phyloP scores from a whole-genome alignment of 2,113 vertebrate genomes.

The Nannobrachium achirus region DNA sequence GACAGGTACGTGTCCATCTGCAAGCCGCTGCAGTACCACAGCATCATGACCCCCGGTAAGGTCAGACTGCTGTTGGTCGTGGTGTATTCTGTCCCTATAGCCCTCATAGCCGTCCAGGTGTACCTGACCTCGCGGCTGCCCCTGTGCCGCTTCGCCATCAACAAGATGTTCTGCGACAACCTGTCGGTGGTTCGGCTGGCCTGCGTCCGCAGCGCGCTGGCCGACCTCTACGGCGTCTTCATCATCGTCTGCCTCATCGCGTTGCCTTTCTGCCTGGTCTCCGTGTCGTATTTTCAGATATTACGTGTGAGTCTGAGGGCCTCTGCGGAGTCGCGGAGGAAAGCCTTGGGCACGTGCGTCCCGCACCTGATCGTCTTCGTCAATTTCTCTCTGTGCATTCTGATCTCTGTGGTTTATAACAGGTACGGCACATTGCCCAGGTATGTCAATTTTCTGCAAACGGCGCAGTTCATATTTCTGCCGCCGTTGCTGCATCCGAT shows the following conservation, averaged over 20 bases:
- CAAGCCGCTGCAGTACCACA: slow-evolving; percentile 67
- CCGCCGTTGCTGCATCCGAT: slow-evolving; percentile 62
- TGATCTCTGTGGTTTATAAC: slow-evolving; percentile 67
- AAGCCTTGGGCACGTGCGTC: slow-evolving; percentile 58
- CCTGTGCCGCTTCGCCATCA: slow-evolving; percentile 45
- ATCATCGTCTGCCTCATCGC: slow-evolving; percentile 30
- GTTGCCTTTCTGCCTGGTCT: slow-evolving; percentile 51
- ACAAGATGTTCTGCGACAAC: slow-evolving; percentile 70
- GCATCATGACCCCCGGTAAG: slow-evolving; percentile 44
- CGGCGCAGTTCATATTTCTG: slow-evolving; percentile 51
- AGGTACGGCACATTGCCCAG: slow-evolving; percentile 27
- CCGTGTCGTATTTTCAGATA: slow-evolving; percentile 60
- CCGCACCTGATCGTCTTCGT: slow-evolving; percentile 64
- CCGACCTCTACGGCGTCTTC: slow-evolving; percentile 50
- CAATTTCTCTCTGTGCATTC: slow-evolving; percentile 53
- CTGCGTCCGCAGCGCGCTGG: slow-evolving; percentile 43
- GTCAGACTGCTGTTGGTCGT: slow-evolving; percentile 44
- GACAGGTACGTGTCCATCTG: slow-evolving; percentile 75
- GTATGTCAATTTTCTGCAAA: slow-evolving; percentile 52
- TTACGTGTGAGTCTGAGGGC: slow-evolving; percentile 52
- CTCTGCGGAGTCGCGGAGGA: slow-evolving; percentile 48
- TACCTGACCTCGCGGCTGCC: slow-evolving; percentile 52
- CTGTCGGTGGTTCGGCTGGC: slow-evolving; percentile 62
- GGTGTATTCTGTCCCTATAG: slow-evolving; percentile 45
- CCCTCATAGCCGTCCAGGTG: slow-evolving; percentile 36